Evolutionary conservation across 2,113 vertebrate species (phyloP), one percentile per base, ranked within the genome.

Genomic region (Chlamydotis undulata): DNA sequence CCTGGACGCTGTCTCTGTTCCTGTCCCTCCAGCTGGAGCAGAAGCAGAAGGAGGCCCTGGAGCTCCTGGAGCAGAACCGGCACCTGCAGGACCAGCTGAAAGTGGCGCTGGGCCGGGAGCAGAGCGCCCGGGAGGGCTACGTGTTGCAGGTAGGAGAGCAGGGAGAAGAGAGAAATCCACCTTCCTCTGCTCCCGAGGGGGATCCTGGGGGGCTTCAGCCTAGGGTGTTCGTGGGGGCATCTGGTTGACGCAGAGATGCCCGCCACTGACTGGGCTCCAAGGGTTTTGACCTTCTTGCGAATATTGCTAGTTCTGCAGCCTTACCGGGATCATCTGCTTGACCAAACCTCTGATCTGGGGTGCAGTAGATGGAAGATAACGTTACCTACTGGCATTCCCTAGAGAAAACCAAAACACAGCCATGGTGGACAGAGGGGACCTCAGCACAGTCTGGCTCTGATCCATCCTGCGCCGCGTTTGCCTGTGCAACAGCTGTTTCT

Each of bases 101-200:
- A 86, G 98, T 99, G 80, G 99, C 99, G 0, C 97, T 99, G 83
- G 98, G 98, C 86, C 98, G 99, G 87, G 99, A 99, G 87, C 99
- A 99, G 67, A 99, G 95, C 6, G 99, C 99, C 87, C 98, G 99
- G 89, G 99, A 99, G 94, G 99, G 99, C 95, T 99, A 99, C 39
- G 98, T 99, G 69, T 97, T 99, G 87, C 99, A 99, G 99, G 99
- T 99, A 98, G 97, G 98, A 96, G 90, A 74, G 73, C n/a, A 7
- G 74, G 89, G 77, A 90, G 55, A 65, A 92, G 53, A 59, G 57
- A 59, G 82, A 70, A 45, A 41, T 68, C 79, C 4, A 0, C 59
- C 79, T 50, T 57, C 74, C 59, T 55, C 67, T 76, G 45, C 33
- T 29, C 22, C 29, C 0, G 0, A 26, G 37, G 52, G 69, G 68